Evolutionary conservation across 2,797 vertebrate genomes (phyloP), one percentile per base, ranked within the genome.

Genomic region (Podarcis lilfordi): DNA sequence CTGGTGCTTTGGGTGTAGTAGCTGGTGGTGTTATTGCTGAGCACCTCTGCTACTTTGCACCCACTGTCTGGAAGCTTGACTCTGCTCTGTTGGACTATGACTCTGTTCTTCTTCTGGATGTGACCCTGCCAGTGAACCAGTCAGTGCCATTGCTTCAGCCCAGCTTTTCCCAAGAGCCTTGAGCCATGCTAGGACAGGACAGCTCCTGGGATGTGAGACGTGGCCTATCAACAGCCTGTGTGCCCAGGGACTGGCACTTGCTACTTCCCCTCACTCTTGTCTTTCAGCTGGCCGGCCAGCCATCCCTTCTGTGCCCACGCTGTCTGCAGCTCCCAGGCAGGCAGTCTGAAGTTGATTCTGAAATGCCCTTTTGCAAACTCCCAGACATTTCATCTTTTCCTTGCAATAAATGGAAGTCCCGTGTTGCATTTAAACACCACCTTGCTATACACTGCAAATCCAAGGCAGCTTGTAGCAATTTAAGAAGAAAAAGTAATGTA

Each of bases 41-140:
- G 80, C 0, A 89, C 89, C 45, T 96, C 96, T 17, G 97, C 96
- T 2, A 95, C 89, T n/a, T 97, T 97, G 55, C 96, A 92, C 84
- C 94, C 97, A 27, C 98, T 98, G 88, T 50, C 50, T 50, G 50
- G 50, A 50, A 50, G 50, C 11, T 50, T 13, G 50, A 50, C 50
- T 45, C 45, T 50, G 50, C 50, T 50, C 50, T 50, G 50, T 50
- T 50, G 50, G 50, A 50, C 11, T 50, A 3, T 50, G 50, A 13
- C 50, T 50, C 50, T 50, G 13, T 3, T 55, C 50, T 55, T 55
- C 50, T 55, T 55, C 50, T 55, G 13, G 50, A 55, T 55, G 50
- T 55, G 50, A 55, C 50, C 13, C 50, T 15, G 50, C 50, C 50
- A 0, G 50, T 55, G 13, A 55, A 55, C 50, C 50, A 55, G 13